Base-by-base conservation (phyloP, 2,797 vertebrate species). In the Cryptoprocta ferox region DNA sequence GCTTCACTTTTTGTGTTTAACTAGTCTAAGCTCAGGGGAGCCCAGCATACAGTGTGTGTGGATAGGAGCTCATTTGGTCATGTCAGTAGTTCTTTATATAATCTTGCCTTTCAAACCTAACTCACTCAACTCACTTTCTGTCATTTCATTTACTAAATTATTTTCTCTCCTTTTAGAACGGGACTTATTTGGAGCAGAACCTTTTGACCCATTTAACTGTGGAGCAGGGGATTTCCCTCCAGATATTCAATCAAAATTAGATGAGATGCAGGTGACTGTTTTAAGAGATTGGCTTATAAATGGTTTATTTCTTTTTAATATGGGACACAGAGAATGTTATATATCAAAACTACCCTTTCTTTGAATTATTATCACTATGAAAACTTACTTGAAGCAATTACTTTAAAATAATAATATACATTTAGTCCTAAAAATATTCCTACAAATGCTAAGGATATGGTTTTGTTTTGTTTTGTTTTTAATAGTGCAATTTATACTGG, bases 161-260 rank as follows among this genome's bases (percentile, higher is more conserved):
- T 98, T 97, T 98, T 97, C 83, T 83, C 98, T 98, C 97, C 32
- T 98, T 98, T 83, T 95, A 99, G 99, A 99, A 97, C 99, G 99
- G 98, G 99, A 99, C 98, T 98, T 99, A 97, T 99, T 99, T 98
- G 99, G 99, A 92, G 99, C 99, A 7, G 99, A 99, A 98, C 99
- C 99, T 26, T 99, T 99, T 98, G 99, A 99, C 98, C 99, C 99
- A 63, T 99, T 99, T 99, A 99, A 99, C 98, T 99, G 99, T n/a
- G 99, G 99, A 89, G 99, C 99, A 42, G 99, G 99, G 50, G 99
- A 99, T 98, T 99, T 99, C 98, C 99, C 99, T 97, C 99, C 99
- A 92, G 99, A 99, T 97, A 99, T 99, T 95, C 99, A 99, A 98
- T 99, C 99, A 93, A 99, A 99, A 98, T 98, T 99, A 99, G 99